phyloP scores from a whole-genome alignment of 2,113 vertebrate genomes.

The Melanerpes aurifrons region DNA sequence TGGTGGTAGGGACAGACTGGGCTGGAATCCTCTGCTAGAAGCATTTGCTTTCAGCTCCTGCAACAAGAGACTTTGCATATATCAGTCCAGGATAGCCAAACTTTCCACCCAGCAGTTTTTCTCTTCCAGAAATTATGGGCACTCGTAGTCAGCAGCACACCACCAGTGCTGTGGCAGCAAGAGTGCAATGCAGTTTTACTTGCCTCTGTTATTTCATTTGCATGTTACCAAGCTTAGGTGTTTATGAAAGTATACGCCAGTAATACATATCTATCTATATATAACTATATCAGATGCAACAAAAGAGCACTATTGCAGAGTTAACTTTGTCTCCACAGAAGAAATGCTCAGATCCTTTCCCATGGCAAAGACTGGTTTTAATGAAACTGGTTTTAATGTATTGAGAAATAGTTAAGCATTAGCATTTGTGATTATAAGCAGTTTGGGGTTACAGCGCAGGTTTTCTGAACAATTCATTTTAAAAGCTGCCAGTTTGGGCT shows the following conservation, averaged over 20 bases:
- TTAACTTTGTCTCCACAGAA: constrained; percentile 72
- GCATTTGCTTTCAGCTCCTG: background rate
- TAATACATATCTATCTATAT: constrained; percentile 68
- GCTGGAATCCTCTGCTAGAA: background rate
- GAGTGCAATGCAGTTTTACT: constrained; percentile 38
- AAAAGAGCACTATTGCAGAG: constrained; percentile 67
- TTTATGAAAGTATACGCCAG: constrained; percentile 64
- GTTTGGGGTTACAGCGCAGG: constrained; percentile 67
- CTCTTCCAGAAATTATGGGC: constrained; percentile 76
- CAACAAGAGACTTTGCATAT: background rate
- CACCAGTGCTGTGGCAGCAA: background rate
- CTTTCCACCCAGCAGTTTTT: constrained; percentile 20
- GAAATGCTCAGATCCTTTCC: constrained; percentile 58
- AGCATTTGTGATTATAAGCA: constrained; percentile 72
- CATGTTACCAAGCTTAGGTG: constrained; percentile 70
- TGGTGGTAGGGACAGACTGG: background rate
- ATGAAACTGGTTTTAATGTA: constrained; percentile 55
- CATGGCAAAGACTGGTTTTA: constrained; percentile 72
- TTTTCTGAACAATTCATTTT: constrained; percentile 68
- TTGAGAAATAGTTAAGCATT: constrained; percentile 74
- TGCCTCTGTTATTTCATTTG: constrained; percentile 66
- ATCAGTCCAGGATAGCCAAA: background rate
- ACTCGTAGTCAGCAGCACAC: constrained; percentile 28
- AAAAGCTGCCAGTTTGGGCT: constrained; percentile 67
- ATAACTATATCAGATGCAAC: constrained; percentile 34